Conservation (phyloP, 2,113 vertebrate species). For the Silurus asotus region DNA sequence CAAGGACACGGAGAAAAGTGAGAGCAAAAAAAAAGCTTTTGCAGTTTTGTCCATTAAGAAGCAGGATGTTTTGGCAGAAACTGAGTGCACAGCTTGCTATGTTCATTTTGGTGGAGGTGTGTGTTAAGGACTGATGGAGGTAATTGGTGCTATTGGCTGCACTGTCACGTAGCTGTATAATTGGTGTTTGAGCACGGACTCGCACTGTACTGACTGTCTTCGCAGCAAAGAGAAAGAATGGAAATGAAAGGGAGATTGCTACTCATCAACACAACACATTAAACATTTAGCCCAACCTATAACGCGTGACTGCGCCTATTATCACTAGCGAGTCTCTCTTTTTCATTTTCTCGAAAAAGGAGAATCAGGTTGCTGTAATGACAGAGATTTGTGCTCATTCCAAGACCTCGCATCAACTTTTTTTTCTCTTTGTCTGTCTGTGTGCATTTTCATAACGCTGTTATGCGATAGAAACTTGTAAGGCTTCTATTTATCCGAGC, state of each 20-base stretch:
- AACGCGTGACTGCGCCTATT: conserved; percentile 64
- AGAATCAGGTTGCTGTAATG: conserved; percentile 9
- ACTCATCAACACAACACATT: conserved; percentile 71
- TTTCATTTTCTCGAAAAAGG: conserved; percentile 9
- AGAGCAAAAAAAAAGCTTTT: conserved; percentile 19
- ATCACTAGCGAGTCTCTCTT: conserved; percentile 24
- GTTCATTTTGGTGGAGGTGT: conserved; percentile 31
- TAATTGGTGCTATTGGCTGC: conserved; percentile 72
- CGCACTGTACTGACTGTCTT: conserved; percentile 4
- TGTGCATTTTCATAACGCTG: neutral
- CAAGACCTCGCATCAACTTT: conserved; percentile 1
- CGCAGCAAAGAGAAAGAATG: conserved; percentile 26
- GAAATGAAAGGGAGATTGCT: conserved; percentile 9
- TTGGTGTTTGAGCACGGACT: conserved; percentile 62
- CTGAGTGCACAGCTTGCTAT: conserved; percentile 35
- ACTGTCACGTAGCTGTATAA: conserved; percentile 71
- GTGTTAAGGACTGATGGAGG: conserved; percentile 56
- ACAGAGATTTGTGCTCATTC: conserved; percentile 21
- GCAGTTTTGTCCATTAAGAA: conserved; percentile 62
- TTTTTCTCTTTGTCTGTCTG: neutral
- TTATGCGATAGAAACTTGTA: conserved; percentile 3
- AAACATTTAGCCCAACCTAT: conserved; percentile 78
- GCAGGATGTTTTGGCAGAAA: conserved; percentile 40
- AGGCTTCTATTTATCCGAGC: neutral
- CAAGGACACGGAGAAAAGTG: conserved; percentile 25